Evolutionary conservation across 2,797 vertebrate genomes (phyloP).

Genomic region (Linurgus olivaceus): DNA sequence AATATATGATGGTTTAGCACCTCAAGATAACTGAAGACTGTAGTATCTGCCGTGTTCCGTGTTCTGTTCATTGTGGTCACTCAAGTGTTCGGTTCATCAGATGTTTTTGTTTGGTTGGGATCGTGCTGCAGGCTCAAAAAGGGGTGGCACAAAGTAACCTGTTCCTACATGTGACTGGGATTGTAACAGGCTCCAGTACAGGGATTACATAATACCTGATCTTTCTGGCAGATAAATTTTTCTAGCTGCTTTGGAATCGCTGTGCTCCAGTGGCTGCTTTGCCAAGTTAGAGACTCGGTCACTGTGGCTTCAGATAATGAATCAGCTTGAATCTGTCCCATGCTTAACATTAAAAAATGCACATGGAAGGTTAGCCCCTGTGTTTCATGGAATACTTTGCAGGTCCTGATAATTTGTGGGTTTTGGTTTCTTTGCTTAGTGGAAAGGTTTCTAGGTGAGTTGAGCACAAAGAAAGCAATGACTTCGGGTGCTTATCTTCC

Average conservation of each 20-base stretch:
- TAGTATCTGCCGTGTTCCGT: background rate
- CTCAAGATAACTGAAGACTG: background rate
- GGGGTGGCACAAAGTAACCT: background rate
- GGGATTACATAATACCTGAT: constrained; percentile 12
- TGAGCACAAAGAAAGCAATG: background rate
- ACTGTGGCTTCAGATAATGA: background rate
- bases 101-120: background rate
- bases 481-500: background rate
- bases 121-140: background rate
- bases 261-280: background rate
- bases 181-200: background rate
- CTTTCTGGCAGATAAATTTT: constrained; percentile 19
- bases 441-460: background rate
- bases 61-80: background rate
- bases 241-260: constrained; percentile 9
- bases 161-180: constrained; percentile 8
- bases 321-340: background rate
- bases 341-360: background rate
- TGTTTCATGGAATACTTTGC: background rate
- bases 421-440: background rate
- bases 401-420: background rate
- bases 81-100: background rate
- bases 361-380: background rate
- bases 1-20: constrained; percentile 7
- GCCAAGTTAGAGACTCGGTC: background rate